A percentile compares a stretch with the other conserved stretches of the same genome.
These are phyloP conservation scores for Clistopyga incitator DNA, from an alignment of 2,888 invertebrate species.

Conservation along the genomic window DNA sequence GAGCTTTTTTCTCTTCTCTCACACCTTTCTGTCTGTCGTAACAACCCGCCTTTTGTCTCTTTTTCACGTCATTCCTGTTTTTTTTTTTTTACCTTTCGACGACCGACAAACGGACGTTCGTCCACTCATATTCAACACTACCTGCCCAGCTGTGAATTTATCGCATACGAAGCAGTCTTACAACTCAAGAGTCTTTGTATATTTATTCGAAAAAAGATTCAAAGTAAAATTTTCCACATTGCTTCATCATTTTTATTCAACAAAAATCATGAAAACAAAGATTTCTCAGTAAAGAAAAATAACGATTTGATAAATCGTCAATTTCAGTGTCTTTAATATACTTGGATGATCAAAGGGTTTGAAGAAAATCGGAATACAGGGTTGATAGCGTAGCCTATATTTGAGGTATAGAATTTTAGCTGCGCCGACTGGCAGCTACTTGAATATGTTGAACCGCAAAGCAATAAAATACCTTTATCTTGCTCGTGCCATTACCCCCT, in stretches of 20 bases:
- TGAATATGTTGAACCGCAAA: slow-evolving; percentile 74
- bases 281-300: too few species aligned
- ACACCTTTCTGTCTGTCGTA: slow-evolving; percentile 14
- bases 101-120: slow-evolving; percentile 29
- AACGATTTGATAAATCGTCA: too few species aligned
- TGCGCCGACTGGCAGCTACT: slow-evolving; percentile 53
- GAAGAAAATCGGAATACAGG: not conserved
- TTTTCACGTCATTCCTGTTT: slow-evolving; percentile 16
- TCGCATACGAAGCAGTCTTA: slow-evolving; percentile 41
- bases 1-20: slow-evolving; percentile 26
- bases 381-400: not conserved
- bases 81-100: slow-evolving; percentile 39
- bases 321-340: not conserved
- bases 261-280: too few species aligned
- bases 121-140: slow-evolving; percentile 32
- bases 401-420: slow-evolving; percentile 25
- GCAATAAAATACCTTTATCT: slow-evolving; percentile 84
- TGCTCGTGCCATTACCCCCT: slow-evolving; percentile 82
- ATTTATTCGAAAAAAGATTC: too few species aligned
- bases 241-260: too few species aligned
- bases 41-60: slow-evolving; percentile 42
- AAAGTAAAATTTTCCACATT: too few species aligned
- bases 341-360: not conserved
- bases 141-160: slow-evolving; percentile 50
- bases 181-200: too few species aligned